Percentiles rank a stretch among this genome's conserved stretches.
Conservation (phyloP, 2,797 vertebrate genomes). For the Loris lydekkerianus region DNA sequence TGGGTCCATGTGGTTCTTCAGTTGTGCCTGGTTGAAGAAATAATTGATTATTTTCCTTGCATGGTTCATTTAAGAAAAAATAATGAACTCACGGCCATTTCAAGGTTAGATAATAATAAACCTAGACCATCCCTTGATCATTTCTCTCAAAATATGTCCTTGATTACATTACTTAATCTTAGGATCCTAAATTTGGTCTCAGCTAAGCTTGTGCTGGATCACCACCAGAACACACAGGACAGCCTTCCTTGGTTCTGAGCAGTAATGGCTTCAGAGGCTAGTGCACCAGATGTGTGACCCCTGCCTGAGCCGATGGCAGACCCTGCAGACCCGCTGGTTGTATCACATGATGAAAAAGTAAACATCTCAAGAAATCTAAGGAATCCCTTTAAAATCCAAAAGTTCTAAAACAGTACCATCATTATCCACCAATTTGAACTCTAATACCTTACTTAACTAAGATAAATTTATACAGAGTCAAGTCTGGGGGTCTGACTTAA, state of each 20-base stretch:
- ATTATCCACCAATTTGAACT: background rate
- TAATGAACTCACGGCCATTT: background rate
- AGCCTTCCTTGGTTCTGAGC: background rate
- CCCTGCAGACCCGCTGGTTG: background rate
- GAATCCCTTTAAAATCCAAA: background rate
- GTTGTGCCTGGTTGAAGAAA: background rate
- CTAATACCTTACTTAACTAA: background rate
- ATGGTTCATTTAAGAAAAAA: background rate
- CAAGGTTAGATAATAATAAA: background rate
- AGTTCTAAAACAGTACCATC: rapidly evolving
- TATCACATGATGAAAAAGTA: background rate
- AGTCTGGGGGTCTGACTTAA: background rate
- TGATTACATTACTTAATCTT: background rate
- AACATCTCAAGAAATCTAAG: background rate
- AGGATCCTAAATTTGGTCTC: background rate
- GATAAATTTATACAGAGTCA: background rate
- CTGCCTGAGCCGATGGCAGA: too few relatives aligned
- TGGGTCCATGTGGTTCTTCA: background rate
- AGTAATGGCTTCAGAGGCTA: rapidly evolving
- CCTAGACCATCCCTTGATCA: background rate
- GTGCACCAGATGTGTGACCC: background rate
- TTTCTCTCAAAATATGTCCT: background rate
- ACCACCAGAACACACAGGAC: background rate
- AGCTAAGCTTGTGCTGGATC: rapidly evolving
- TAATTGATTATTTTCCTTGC: background rate